Base-by-base conservation (phyloP, 1,140 invertebrate species). In the Metopolophium dirhodum region DNA sequence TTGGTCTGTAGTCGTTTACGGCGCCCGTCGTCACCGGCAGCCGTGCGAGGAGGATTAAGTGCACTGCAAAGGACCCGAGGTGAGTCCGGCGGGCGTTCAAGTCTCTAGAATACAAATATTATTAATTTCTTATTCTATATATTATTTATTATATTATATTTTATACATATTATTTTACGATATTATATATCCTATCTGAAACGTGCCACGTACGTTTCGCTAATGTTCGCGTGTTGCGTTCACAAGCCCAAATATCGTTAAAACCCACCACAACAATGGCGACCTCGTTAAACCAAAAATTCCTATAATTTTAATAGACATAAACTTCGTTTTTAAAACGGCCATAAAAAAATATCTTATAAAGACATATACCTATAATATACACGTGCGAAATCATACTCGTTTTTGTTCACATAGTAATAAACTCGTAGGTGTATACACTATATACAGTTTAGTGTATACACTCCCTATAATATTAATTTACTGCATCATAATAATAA, bases 31-130 rank as follows among this genome's bases (percentile, higher is more conserved):
- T n/a, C 30, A 18, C 4, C 14, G 30, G n/a, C 11, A 68, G 30
- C 61, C 3, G 61, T 18, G n/a, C 61, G n/a, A 77, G 30, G 61
- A n/a, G n/a, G 61, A 77, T n/a, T 86, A 11, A 47, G 41, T 47
- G 85, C 26, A 9, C 85, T 26, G 11, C 41, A n/a, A 86, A 26
- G 61, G 45, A 47, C 26, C 85, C 3, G 26, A 86, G 85, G 85
- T 86, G 85, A 86, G 85, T 86, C 41, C 41, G 9, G 45, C 45
- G 85, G 85, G 85, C 85, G 45, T 86, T 86, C 22, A 86, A 86
- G 85, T 86, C 85, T 47, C 85, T 41, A 22, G 4, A 68, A 68
- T 11, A n/a, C 4, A 7, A 35, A 82, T 37, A 83, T 37, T 41
- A 83, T 68, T 30, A 68, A n/a, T 68, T 68, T n/a, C 14, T 54